Percentiles rank a stretch among this genome's conserved stretches.
Evolutionary conservation across 2,797 vertebrate genomes (phyloP).

Genomic region (Yasuhikotakia modesta): DNA sequence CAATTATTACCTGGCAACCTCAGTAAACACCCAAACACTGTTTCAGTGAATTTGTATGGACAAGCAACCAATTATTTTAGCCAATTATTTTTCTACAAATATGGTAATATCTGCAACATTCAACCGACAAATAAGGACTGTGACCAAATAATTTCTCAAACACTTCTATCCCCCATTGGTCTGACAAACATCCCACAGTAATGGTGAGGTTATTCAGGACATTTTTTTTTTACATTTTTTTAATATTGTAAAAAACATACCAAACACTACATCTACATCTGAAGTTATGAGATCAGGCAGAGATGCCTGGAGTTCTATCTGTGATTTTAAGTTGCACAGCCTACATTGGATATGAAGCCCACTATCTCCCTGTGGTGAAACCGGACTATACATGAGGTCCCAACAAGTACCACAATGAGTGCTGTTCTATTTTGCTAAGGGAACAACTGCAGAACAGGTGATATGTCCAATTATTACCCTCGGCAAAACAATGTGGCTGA

Average conservation of each 20-base stretch:
- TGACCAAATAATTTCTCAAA: background rate
- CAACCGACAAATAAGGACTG: background rate
- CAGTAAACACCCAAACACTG: too few relatives aligned
- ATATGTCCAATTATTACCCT: constrained; percentile 68
- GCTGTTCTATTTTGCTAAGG: constrained; percentile 34
- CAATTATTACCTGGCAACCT: too few relatives aligned
- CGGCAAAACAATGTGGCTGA: constrained; percentile 69
- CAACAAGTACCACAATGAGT: constrained; percentile 20
- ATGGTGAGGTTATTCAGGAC: background rate
- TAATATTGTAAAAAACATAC: too few relatives aligned
- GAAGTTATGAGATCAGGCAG: too few relatives aligned
- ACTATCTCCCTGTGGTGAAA: background rate
- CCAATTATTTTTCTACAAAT: background rate
- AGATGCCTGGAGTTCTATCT: constrained; percentile 19
- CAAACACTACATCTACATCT: too few relatives aligned
- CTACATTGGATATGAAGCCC: constrained; percentile 5
- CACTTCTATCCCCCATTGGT: background rate
- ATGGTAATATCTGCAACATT: background rate
- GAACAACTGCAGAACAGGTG: constrained; percentile 71
- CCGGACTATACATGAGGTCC: constrained; percentile 7
- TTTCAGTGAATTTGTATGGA: too few relatives aligned
- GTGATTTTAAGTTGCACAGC: constrained; percentile 40
- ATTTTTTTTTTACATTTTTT: too few relatives aligned
- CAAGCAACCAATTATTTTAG: too few relatives aligned
- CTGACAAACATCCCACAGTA: background rate